A percentile compares a stretch with the other conserved stretches of the same genome.
These are phyloP conservation scores for Cygnus olor DNA, from an alignment of 2,797 vertebrate species.

Conservation along the genomic window DNA sequence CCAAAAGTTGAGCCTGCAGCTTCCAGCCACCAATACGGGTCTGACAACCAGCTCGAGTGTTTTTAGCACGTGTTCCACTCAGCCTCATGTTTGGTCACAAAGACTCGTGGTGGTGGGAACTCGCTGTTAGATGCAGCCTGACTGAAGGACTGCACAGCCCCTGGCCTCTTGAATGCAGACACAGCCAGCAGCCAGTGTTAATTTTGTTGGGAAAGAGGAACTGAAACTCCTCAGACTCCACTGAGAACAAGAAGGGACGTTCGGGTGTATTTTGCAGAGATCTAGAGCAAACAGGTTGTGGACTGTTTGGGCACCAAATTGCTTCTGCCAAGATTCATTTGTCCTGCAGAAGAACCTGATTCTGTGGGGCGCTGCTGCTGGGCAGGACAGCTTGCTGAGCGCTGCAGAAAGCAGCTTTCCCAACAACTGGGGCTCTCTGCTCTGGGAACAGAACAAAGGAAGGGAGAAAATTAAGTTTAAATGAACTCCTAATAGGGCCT, in stretches of 20 bases:
- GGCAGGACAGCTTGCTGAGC: not conserved
- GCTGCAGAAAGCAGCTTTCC: not conserved
- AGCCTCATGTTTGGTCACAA: not conserved
- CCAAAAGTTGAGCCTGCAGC: not conserved
- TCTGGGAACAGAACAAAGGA: not conserved
- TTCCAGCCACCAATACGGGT: not conserved
- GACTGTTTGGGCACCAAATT: conserved; percentile 16
- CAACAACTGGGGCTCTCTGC: not conserved
- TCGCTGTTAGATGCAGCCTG: not conserved
- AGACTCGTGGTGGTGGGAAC: not conserved
- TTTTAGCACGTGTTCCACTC: not conserved
- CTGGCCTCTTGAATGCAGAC: not conserved
- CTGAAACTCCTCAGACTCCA: not conserved
- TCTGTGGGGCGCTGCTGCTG: not conserved
- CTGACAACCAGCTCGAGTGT: not conserved
- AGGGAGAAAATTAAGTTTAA: not conserved
- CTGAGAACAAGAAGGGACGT: not conserved
- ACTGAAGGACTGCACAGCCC: not conserved
- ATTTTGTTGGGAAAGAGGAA: not conserved
- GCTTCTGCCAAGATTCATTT: conserved; percentile 9
- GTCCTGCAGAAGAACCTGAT: not conserved
- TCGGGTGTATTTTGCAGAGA: not conserved
- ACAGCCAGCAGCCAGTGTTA: fast-evolving
- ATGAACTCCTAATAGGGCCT: not conserved
- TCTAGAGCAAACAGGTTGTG: not conserved